phyloP scores from a whole-genome alignment of 2,888 invertebrate genomes.

The Achlya flavicornis region DNA sequence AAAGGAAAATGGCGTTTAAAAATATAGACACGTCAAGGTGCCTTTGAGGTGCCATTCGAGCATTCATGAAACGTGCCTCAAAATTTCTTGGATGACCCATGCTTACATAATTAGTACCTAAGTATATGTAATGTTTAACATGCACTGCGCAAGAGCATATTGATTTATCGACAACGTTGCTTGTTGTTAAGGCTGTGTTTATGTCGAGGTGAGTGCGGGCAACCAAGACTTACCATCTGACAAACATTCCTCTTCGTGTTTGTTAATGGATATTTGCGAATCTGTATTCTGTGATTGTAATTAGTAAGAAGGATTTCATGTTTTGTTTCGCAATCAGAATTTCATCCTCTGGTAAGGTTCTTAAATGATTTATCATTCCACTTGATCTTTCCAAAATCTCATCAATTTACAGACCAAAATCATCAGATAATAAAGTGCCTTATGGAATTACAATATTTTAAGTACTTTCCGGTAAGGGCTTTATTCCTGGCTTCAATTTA shows the following conservation, averaged over 20 bases:
- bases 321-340: not conserved
- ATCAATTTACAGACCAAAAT: not conserved
- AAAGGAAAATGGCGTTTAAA: slow-evolving; percentile 56
- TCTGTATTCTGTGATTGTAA: not conserved
- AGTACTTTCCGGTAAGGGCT: no score
- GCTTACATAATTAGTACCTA: slow-evolving; percentile 48
- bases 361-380: not conserved
- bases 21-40: slow-evolving; percentile 66
- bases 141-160: slow-evolving; percentile 36
- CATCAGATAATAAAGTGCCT: not conserved
- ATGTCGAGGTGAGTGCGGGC: slow-evolving; percentile 9
- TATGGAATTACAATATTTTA: not conserved
- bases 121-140: slow-evolving; percentile 29
- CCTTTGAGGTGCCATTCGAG: slow-evolving; percentile 63
- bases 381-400: not conserved
- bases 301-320: not conserved
- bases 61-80: slow-evolving; percentile 55
- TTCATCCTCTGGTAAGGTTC: not conserved
- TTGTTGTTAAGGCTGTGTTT: slow-evolving; percentile 12
- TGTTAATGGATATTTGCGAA: slow-evolving; percentile 4
- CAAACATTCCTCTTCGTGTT: slow-evolving; percentile 7
- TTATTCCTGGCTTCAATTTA: not conserved
- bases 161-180: slow-evolving; percentile 30
- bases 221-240: slow-evolving; percentile 6
- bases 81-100: slow-evolving; percentile 53